Base-by-base conservation (phyloP, 2,888 invertebrate genomes). In the Drosophila eohydei region DNA sequence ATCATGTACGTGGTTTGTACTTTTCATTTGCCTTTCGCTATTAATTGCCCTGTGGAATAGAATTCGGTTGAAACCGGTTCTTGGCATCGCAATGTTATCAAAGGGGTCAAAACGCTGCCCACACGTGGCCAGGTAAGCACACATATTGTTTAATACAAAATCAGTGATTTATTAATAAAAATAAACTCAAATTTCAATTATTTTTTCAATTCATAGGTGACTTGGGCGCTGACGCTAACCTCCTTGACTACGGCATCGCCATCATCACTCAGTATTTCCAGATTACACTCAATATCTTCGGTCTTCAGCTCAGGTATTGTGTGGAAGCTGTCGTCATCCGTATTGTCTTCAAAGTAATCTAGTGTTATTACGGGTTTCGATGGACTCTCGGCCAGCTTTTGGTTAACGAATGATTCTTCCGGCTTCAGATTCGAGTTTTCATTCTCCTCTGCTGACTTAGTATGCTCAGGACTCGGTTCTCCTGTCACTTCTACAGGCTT, bases 211-310 rank as follows among this genome's bases (percentile, higher is more conserved):
- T 84, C 78, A 62, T 81, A 91, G 40, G 80, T 80, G 14, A 91
- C 65, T 55, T 90, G 78, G 4, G 91, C 91, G 66, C 79, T 83
- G 30, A 91, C 90, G 26, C 75, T 83, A 5, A 91, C 74, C 48
- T 87, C 78, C 9, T 91, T 54, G 4, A 90, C 64, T 2, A 88
- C 64, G n/a, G 74, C 44, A 44, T 86, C 80, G 40, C 80, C 91
- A 52, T 83, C 77, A 12, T 83, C 84, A 54, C 67, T 81, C 1
- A 90, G 63, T 28, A 91, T 83, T 64, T 91, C 84, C 36, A 91
- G 71, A 57, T 82, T 88, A 30, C 90, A 90, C 44, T 89, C 84
- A 14, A 88, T 77, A 56, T 86, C 48, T 9, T 80, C 72, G 8
- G 81, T 77, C 34, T 87, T 75, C 0, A 88, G 14, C 8, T 36